Percentiles rank a stretch among this genome's conserved stretches.
phyloP scores from a whole-genome alignment of 2,113 vertebrate genomes.

The Conger conger region DNA sequence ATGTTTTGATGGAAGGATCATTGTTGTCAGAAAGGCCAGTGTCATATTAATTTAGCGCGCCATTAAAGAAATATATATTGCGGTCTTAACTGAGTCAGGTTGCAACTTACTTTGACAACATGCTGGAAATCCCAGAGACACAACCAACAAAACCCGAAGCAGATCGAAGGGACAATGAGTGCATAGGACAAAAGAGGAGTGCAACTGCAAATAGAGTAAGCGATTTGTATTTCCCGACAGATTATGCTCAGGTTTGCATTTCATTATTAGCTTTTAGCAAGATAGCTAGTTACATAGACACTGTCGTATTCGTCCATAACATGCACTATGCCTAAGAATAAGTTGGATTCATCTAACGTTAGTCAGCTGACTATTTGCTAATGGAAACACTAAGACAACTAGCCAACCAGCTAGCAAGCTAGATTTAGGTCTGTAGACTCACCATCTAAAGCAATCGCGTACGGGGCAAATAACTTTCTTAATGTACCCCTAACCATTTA shows the following conservation, averaged over 20 bases:
- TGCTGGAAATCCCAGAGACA: conserved; percentile 6
- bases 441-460: not conserved
- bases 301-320: not conserved
- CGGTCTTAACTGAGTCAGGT: not conserved
- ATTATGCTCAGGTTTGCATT: not conserved
- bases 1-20: conserved; percentile 13
- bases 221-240: conserved; percentile 6
- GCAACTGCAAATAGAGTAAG: conserved; percentile 31
- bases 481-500: too few species aligned
- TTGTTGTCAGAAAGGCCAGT: not conserved
- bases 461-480: too few species aligned
- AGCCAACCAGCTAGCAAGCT: not conserved
- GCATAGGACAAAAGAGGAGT: conserved; percentile 29
- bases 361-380: not conserved
- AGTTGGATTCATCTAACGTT: not conserved
- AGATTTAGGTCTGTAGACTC: not conserved
- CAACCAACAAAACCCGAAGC: conserved; percentile 20
- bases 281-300: not conserved
- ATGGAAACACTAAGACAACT: not conserved
- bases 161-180: conserved; percentile 18
- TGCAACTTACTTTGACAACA: not conserved
- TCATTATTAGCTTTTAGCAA: not conserved
- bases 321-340: not conserved
- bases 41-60: not conserved
- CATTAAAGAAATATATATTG: not conserved